Evolutionary conservation across 2,113 vertebrate species (phyloP).

Genomic region (Apaloderma vittatum): DNA sequence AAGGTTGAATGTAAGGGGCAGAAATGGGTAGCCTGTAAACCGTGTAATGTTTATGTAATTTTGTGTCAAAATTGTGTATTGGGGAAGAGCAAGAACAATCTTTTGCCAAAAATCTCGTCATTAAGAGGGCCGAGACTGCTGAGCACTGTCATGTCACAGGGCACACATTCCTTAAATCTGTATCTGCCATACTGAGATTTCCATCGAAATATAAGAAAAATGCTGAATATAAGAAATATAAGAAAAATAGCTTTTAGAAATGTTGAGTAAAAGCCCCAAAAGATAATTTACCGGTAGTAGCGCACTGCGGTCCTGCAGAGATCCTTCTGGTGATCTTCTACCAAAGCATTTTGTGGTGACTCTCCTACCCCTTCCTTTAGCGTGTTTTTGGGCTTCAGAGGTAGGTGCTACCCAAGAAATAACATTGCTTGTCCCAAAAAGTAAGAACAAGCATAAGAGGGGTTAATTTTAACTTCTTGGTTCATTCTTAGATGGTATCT

Average conservation of each 20-base stretch:
- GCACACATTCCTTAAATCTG: not conserved
- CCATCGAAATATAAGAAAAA: not conserved
- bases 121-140: not conserved
- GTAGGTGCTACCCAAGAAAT: not conserved
- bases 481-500: conserved; percentile 42
- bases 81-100: not conserved
- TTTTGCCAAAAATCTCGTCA: not conserved
- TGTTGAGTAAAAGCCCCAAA: not conserved
- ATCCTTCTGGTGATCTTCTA: not conserved
- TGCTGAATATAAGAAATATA: no score
- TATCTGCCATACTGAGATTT: not conserved
- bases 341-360: not conserved
- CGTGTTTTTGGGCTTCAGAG: not conserved
- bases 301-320: not conserved
- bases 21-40: not conserved
- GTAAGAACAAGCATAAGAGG: not conserved
- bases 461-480: conserved; percentile 44
- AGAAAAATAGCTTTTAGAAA: not conserved
- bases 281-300: no score
- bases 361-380: not conserved
- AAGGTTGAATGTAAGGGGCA: not conserved
- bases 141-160: not conserved
- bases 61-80: not conserved
- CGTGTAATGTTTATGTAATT: not conserved
- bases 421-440: not conserved